These are phyloP conservation scores for Dufourea novaeangliae DNA, from an alignment of 1,140 invertebrate species.

Conservation along the genomic window DNA sequence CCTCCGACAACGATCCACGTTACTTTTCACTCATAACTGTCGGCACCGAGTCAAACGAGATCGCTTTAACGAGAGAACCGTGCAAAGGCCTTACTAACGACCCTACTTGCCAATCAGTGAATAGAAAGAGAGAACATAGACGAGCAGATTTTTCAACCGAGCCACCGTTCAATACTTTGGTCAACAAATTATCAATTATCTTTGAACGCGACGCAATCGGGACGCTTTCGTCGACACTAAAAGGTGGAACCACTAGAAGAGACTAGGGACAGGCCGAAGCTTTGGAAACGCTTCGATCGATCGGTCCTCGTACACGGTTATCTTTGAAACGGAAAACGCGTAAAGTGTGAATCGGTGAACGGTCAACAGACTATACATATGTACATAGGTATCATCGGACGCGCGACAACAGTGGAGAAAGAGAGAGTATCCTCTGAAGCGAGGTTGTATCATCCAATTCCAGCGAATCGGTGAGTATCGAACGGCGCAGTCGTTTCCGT, in stretches of 20 bases:
- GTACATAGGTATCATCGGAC: not conserved
- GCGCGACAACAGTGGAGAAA: not conserved
- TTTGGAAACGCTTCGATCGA: slow-evolving; percentile 19
- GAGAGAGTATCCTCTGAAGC: not conserved
- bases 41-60: not conserved
- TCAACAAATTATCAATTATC: slow-evolving; percentile 3
- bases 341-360: too few relatives aligned
- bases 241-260: too few relatives aligned
- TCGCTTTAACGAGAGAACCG: not conserved
- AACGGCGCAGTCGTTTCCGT: slow-evolving; percentile 37
- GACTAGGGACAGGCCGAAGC: too few relatives aligned
- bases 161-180: not conserved
- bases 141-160: not conserved
- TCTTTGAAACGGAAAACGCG: too few relatives aligned
- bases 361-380: too few relatives aligned
- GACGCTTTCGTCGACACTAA: not conserved
- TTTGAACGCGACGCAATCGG: slow-evolving; percentile 16
- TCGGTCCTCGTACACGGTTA: not conserved
- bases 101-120: not conserved
- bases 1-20: too few relatives aligned
- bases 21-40: too few relatives aligned
- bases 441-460: not conserved
- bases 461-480: slow-evolving; percentile 31
- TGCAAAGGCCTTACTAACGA: not conserved
- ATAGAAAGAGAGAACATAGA: not conserved